Evolutionary conservation across 2,888 invertebrate species (phyloP).

Genomic region (Cepaea hortensis): DNA sequence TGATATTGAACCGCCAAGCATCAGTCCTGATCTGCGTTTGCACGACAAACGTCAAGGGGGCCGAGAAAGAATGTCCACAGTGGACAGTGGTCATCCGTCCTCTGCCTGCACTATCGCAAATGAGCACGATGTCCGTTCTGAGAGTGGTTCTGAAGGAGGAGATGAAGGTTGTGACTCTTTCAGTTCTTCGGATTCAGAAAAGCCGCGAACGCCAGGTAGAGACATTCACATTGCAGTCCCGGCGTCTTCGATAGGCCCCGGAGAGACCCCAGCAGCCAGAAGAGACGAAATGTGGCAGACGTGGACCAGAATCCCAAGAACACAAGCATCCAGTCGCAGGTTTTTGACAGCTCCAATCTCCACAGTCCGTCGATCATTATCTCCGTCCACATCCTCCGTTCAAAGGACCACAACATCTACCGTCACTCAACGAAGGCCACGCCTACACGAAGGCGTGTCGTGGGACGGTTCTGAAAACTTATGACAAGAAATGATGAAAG

Average conservation of each 20-base stretch:
- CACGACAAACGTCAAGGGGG: conserved; percentile 2
- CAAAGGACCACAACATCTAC: background rate
- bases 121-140: conserved; percentile 23
- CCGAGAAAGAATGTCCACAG: conserved; percentile 45
- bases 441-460: conserved; percentile 33
- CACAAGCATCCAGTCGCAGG: conserved; percentile 8
- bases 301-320: conserved; percentile 46
- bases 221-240: conserved; percentile 34
- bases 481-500: conserved; percentile 47
- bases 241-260: conserved; percentile 34
- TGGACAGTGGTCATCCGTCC: conserved; percentile 45
- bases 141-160: conserved; percentile 12
- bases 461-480: conserved; percentile 46
- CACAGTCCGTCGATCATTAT: background rate
- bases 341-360: conserved; percentile 4
- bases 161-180: conserved; percentile 28
- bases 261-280: conserved; percentile 37
- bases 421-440: conserved; percentile 25
- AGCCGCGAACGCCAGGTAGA: conserved; percentile 38
- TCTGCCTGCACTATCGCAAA: conserved; percentile 33
- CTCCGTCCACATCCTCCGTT: conserved; percentile 12
- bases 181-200: conserved; percentile 40
- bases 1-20: conserved; percentile 3
- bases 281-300: conserved; percentile 48
- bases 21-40: conserved; percentile 23